phyloP scores from a whole-genome alignment of 2,113 vertebrate species.

The Xiphorhynchus elegans region DNA sequence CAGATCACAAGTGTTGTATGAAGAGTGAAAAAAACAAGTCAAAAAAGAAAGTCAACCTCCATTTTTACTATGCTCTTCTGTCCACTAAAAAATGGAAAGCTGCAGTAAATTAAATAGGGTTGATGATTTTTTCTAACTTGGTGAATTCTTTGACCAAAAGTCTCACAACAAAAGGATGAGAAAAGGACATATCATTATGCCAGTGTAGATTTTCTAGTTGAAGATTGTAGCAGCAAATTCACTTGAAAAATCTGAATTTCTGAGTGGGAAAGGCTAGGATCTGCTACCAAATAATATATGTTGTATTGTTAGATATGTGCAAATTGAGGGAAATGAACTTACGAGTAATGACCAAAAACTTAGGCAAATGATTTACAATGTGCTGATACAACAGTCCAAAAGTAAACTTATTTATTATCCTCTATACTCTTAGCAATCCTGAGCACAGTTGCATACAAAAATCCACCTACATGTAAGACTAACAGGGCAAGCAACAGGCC shows the following conservation, averaged over 20 bases:
- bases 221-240: not conserved
- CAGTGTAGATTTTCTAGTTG: not conserved
- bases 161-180: not conserved
- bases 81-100: not conserved
- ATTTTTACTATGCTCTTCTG: not conserved
- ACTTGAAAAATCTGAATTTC: not conserved
- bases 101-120: not conserved
- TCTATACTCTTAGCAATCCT: not conserved
- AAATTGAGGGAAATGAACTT: not conserved
- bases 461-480: not conserved
- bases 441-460: not conserved
- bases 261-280: not conserved
- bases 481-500: not conserved
- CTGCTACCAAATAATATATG: not conserved
- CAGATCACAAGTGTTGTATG: not conserved
- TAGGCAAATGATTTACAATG: not conserved
- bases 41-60: not conserved
- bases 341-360: not conserved
- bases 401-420: not conserved
- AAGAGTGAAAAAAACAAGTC: not conserved
- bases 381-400: not conserved
- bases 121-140: not conserved
- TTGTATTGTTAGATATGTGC: not conserved
- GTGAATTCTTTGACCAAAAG: not conserved
- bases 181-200: not conserved